Conservation (phyloP, 2,888 invertebrate genomes). For the Drosophila rellima region DNA sequence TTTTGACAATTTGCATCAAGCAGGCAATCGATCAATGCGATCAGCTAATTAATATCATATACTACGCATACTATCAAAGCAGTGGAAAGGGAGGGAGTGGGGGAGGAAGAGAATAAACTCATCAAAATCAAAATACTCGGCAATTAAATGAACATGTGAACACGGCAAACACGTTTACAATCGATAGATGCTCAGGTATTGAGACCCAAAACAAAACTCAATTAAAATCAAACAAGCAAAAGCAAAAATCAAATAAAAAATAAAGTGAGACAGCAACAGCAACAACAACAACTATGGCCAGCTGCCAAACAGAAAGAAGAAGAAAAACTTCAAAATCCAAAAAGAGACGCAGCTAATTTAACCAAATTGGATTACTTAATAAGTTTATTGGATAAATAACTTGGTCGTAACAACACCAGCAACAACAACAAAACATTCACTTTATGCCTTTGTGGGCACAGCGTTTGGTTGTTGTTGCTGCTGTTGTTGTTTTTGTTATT, state of each 20-base stretch:
- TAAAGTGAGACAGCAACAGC: constrained; percentile 20
- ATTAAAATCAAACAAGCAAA: constrained; percentile 64
- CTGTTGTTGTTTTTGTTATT: constrained; percentile 57
- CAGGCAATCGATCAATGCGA: constrained; percentile 70
- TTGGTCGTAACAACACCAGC: constrained; percentile 44
- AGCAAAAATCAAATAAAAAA: constrained; percentile 4
- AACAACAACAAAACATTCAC: constrained; percentile 42
- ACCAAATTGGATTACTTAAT: constrained; percentile 84
- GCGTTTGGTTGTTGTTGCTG: constrained; percentile 65
- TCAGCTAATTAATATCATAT: constrained; percentile 74
- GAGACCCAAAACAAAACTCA: constrained; percentile 60
- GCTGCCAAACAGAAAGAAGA: constrained; percentile 23
- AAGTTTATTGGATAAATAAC: constrained; percentile 82
- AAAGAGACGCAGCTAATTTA: constrained; percentile 80
- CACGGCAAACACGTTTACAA: constrained; percentile 37
- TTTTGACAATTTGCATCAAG: constrained; percentile 76
- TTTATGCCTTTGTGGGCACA: constrained; percentile 52
- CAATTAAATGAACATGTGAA: constrained; percentile 62
- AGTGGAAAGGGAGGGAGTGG: not conserved
- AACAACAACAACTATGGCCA: constrained; percentile 35
- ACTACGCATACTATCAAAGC: constrained; percentile 31
- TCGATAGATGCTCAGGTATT: constrained; percentile 30
- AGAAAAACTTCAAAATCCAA: constrained; percentile 31
- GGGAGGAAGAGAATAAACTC: constrained; percentile 21
- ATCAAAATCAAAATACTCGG: constrained; percentile 49